A percentile compares a stretch with the other conserved stretches of the same genome.
Evolutionary conservation across 2,888 invertebrate species (phyloP).

Genomic region (Microplitis manilae): DNA sequence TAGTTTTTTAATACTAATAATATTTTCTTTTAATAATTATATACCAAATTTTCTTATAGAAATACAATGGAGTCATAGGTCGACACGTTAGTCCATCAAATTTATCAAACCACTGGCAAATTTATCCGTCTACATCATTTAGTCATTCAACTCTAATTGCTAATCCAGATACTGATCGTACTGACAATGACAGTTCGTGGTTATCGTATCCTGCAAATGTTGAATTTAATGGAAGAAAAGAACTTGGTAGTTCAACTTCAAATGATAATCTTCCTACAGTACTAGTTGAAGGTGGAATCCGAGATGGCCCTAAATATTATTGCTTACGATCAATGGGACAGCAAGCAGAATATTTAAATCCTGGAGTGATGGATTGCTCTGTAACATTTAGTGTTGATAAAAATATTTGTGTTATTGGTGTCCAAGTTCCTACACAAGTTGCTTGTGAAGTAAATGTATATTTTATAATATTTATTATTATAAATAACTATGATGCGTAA

Average conservation of each 20-base stretch:
- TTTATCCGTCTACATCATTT: conserved; percentile 22
- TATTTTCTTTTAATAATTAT: conserved; percentile 5
- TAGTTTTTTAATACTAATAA: not conserved
- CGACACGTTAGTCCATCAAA: not conserved
- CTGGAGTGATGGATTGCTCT: conserved; percentile 83
- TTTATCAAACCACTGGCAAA: conserved; percentile 18
- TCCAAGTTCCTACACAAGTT: conserved; percentile 85
- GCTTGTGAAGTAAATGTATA: conserved; percentile 67
- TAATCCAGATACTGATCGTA: conserved; percentile 14
- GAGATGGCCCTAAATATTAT: conserved; percentile 75
- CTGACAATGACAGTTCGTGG: conserved; percentile 23
- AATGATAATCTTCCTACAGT: conserved; percentile 33
- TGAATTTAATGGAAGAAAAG: conserved; percentile 38
- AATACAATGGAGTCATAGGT: conserved; percentile 15
- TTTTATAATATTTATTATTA: not conserved
- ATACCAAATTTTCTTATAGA: not conserved
- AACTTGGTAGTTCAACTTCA: conserved; percentile 32
- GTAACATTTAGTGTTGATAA: conserved; percentile 87
- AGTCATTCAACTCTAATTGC: not conserved
- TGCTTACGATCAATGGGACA: conserved; percentile 80
- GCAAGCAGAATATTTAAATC: conserved; percentile 83
- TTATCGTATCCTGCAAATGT: conserved; percentile 10
- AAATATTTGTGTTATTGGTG: conserved; percentile 83
- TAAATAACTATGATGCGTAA: not conserved
- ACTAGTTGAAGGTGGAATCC: conserved; percentile 44